A percentile compares a stretch with the other conserved stretches of the same genome.
phyloP scores from a whole-genome alignment of 2,797 vertebrate genomes.

The Loris lydekkerianus region DNA sequence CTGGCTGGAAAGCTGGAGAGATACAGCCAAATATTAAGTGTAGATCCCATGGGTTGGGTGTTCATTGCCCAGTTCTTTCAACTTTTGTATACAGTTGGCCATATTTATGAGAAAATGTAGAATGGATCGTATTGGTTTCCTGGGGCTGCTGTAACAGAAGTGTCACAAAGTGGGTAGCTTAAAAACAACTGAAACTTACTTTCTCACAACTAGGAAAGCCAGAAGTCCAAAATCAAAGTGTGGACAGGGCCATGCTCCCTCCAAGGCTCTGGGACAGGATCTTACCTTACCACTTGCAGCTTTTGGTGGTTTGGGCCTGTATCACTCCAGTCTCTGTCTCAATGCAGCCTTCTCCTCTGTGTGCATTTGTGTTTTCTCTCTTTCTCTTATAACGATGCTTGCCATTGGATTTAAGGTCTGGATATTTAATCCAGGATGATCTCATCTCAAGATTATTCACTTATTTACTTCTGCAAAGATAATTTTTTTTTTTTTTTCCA shows the following conservation, averaged over 20 bases:
- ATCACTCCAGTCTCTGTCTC: neutral
- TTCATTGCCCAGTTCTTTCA: neutral
- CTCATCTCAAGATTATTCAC: neutral
- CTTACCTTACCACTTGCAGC: neutral
- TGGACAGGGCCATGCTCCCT: neutral
- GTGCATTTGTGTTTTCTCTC: neutral
- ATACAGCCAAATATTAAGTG: too few relatives aligned
- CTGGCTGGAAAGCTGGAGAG: neutral
- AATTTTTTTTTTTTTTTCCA: neutral
- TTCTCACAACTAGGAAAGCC: neutral
- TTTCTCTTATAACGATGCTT: neutral
- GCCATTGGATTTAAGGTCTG: neutral
- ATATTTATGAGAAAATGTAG: neutral
- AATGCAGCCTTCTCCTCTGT: accelerated
- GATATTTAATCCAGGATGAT: neutral
- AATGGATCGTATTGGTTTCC: neutral
- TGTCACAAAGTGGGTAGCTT: neutral
- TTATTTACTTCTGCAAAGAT: neutral
- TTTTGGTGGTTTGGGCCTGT: neutral
- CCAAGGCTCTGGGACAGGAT: accelerated
- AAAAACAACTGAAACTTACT: neutral
- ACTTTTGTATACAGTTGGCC: neutral
- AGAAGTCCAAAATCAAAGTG: neutral
- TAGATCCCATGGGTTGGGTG: neutral
- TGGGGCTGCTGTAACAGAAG: neutral